Base-by-base conservation (phyloP, 2,888 invertebrate species). In the Eumacrocentrus americanus region DNA sequence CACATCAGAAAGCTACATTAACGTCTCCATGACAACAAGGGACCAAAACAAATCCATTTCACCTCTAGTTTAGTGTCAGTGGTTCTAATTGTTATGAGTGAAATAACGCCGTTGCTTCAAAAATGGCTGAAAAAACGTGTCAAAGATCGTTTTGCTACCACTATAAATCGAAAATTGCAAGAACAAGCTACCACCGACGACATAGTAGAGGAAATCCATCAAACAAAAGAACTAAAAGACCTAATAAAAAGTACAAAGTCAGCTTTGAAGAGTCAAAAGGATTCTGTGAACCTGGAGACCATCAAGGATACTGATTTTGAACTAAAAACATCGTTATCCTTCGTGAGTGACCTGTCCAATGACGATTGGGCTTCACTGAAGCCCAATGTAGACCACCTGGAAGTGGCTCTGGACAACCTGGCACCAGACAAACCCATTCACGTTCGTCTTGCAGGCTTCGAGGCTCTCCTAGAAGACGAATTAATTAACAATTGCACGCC, bases 401-500 rank as follows among this genome's bases (percentile, higher is more conserved):
- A 66, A 1, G 57, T 70, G 9, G 70, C 78, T 4, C 63, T 80
- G 18, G 72, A 77, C 4, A 73, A 73, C 54, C 75, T 80, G 52
- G 68, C 66, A 34, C 58, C 61, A 29, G 72, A 75, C 22, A 75
- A 76, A 55, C 78, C 80, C 9, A 73, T 75, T 12, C 80, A 81
- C 50, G 79, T 81, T n/a, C 68, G 79, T 65, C 62, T 81, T 2
- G 76, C 77, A n/a, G 79, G 78, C 11, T 81, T 75, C 54, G 80
- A 79, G 63, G 63, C 70, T 16, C 64, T 81, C 11, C 61, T 78
- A 1, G 73, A 74, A 48, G 70, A 70, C 48, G 79, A 80, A 14
- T 48, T 76, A n/a, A 63, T 71, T 3, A 74, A 69, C 22, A 50
- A 73, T 25, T 61, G 63, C 0, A 64, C 55, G 25, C 70, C 54